Base-by-base conservation (phyloP, 2,113 vertebrate species). In the Dolichotis patagonum region DNA sequence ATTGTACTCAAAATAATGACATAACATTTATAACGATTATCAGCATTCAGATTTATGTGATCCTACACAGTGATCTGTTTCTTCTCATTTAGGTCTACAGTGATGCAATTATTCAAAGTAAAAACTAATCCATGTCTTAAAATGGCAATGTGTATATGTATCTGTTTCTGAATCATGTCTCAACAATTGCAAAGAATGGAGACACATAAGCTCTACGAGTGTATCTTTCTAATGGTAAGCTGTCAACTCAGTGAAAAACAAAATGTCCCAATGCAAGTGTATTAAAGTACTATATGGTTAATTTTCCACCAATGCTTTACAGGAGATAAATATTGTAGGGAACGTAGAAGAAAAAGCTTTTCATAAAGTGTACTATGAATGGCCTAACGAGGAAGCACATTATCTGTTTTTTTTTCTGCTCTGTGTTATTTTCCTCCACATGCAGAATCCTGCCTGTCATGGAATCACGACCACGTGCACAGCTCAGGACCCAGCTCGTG, bases 401-500 rank as follows among this genome's bases (percentile, higher is more conserved):
- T 24, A 7, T 1, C 5, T 41, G 22, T 5, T 5, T 30, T 4
- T 62, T 87, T 87, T 43, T 41, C 11, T 24, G 9, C 2, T 56
- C 35, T 49, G 3, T 43, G 13, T 4, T 38, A 89, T 41, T 67
- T 5, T 22, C 7, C 20, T 30, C 49, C 17, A 0, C 5, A 54
- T 3, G 54, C 41, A 43, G 38, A 43, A 54, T 71, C 30, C 20
- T 95, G 5, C 0, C 9, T 19, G 7, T 41, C 0, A 17, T 5
- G 5, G 17, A 86, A 78, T 32, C 7, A 4, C 0, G 26, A 5
- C n/a, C 17, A 67, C 3, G 3, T 35, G 6, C 1, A 9, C 7
- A 19, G 11, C 28, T 56, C 17, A 54, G 10, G 43, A 22, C 1
- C 24, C 5, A 84, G 6, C 22, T 11, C 5, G 0, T 22, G 8